These are phyloP conservation scores for Carcharodon carcharias DNA, from an alignment of 2,797 vertebrate genomes.

Conservation along the genomic window DNA sequence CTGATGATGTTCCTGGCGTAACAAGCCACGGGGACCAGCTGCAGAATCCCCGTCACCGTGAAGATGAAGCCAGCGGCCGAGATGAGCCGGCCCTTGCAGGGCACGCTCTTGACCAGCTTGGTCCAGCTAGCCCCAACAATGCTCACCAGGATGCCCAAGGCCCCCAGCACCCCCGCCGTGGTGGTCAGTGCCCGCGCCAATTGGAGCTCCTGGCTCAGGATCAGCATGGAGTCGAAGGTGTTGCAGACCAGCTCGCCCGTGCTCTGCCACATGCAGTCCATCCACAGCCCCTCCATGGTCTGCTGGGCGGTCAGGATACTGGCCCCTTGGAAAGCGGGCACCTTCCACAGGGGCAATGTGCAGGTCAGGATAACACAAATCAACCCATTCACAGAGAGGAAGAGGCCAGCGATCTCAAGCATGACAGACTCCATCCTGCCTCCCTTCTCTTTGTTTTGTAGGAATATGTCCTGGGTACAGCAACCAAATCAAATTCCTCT, in stretches of 20 bases:
- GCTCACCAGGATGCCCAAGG: not conserved
- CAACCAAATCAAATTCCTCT: not conserved
- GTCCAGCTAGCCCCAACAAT: not conserved
- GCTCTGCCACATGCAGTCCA: not conserved
- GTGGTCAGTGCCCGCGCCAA: not conserved
- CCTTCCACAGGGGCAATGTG: not conserved
- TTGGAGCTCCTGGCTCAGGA: not conserved
- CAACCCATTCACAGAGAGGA: not conserved
- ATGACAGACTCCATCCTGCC: not conserved
- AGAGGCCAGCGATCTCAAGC: not conserved
- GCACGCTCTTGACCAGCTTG: not conserved
- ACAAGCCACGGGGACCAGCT: not conserved
- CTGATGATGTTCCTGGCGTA: not conserved
- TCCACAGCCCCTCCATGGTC: conserved; percentile 5
- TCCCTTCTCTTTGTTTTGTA: too few species aligned
- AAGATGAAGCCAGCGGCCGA: not conserved
- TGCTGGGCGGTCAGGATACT: not conserved
- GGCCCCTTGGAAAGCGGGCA: not conserved
- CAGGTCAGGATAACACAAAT: not conserved
- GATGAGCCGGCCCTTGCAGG: not conserved
- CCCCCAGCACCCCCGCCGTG: not conserved
- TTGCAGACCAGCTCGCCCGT: not conserved
- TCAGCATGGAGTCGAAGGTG: not conserved
- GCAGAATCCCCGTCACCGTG: not conserved
- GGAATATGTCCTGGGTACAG: not conserved